Conservation (phyloP, 2,888 invertebrate species). For the Nezara viridula region DNA sequence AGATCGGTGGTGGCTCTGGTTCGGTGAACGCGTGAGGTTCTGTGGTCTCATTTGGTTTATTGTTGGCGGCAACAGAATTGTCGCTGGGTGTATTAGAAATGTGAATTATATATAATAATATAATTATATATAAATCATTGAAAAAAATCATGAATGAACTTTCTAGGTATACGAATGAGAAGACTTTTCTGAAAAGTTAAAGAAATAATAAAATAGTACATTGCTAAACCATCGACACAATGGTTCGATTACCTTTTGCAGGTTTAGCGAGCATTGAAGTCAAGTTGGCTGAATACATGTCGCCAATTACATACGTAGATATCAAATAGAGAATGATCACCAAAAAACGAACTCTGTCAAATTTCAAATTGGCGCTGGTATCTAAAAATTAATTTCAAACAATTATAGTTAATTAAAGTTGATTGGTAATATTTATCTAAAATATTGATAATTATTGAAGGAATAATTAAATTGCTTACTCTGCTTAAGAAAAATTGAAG, state of each 20-base stretch:
- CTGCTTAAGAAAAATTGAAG: conserved; percentile 79
- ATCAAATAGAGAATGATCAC: conserved; percentile 80
- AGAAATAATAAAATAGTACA: too few relatives aligned
- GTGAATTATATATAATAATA: too few relatives aligned
- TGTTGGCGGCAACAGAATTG: too few relatives aligned
- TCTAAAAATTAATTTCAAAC: conserved; percentile 50
- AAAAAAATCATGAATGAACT: too few relatives aligned
- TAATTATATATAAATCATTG: too few relatives aligned
- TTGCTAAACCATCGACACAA: too few relatives aligned
- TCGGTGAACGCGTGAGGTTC: too few relatives aligned
- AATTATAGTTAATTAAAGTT: not conserved
- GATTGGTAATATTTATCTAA: not conserved
- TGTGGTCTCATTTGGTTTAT: too few relatives aligned
- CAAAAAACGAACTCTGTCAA: conserved; percentile 77
- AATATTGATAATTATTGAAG: not conserved
- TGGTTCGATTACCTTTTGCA: conserved; percentile 72
- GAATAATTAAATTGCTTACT: conserved; percentile 70
- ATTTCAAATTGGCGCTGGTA: conserved; percentile 45
- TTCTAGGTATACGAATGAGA: too few relatives aligned
- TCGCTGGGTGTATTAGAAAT: too few relatives aligned
- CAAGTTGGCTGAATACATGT: conserved; percentile 84
- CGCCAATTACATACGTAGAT: conserved; percentile 83
- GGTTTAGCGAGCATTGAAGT: conserved; percentile 82
- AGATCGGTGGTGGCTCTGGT: too few relatives aligned
- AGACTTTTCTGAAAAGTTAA: too few relatives aligned